Conservation (phyloP, 2,113 vertebrate genomes). For the Poeciliopsis retropinna region DNA sequence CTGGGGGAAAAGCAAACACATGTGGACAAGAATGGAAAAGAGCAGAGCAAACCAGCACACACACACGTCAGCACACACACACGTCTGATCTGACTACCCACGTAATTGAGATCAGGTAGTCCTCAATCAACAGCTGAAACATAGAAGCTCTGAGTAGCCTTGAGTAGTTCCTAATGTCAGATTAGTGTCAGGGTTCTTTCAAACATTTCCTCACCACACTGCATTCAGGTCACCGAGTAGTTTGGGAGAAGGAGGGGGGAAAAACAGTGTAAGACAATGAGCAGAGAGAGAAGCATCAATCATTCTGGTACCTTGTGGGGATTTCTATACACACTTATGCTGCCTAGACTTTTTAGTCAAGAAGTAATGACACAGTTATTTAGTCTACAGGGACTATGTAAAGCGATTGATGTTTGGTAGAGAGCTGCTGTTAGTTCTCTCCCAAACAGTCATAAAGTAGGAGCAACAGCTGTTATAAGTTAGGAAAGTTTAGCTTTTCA, state of each 20-base stretch:
- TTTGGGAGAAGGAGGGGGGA: constrained; percentile 17
- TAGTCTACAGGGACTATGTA: constrained; percentile 16
- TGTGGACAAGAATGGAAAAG: constrained; percentile 7
- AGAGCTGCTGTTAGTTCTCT: not conserved
- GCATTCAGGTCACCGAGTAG: constrained; percentile 24
- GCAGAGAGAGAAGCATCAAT: constrained; percentile 48
- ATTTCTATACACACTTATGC: constrained; percentile 26
- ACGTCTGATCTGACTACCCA: constrained; percentile 27
- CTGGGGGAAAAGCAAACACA: constrained; percentile 7
- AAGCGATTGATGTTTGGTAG: not conserved
- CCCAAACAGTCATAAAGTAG: constrained; percentile 6
- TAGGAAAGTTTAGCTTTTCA: not conserved
- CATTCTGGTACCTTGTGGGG: constrained; percentile 20
- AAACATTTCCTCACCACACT: constrained; percentile 29
- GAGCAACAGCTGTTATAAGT: constrained; percentile 12
- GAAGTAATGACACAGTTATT: constrained; percentile 31
- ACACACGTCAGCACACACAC: constrained; percentile 37
- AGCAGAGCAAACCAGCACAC: constrained; percentile 14
- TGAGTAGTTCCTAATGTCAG: constrained; percentile 32
- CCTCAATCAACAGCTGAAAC: constrained; percentile 27
- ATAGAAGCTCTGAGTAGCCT: constrained; percentile 10
- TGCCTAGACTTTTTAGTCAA: constrained; percentile 25
- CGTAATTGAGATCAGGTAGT: constrained; percentile 43
- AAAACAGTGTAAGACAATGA: constrained; percentile 36
- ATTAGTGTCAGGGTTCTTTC: constrained; percentile 34